Evolutionary conservation across 1,140 invertebrate species (phyloP).

Genomic region (Eciton burchellii): DNA sequence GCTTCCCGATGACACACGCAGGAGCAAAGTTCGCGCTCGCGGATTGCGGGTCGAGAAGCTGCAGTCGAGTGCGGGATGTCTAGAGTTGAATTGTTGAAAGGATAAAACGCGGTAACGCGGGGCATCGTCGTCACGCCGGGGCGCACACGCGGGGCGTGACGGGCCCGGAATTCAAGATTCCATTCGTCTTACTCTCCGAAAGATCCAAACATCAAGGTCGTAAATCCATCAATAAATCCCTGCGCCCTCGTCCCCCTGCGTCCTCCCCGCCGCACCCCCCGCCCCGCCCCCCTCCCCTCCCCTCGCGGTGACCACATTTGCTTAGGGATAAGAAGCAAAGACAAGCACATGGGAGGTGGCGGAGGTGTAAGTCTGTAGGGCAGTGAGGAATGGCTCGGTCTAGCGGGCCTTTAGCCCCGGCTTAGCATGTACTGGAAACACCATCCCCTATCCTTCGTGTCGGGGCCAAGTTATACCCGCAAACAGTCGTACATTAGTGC

Average conservation of each 20-base stretch:
- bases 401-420: constrained; percentile 84
- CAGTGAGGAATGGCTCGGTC: constrained; percentile 85
- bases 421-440: constrained; percentile 84
- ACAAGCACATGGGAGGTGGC: constrained; percentile 76
- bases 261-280: no score
- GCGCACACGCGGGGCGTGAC: constrained; percentile 52
- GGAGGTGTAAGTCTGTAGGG: constrained; percentile 79
- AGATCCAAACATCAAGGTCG: constrained; percentile 74
- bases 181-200: constrained; percentile 73
- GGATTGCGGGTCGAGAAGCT: no score
- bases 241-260: no score
- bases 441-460: constrained; percentile 84
- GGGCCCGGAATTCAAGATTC: constrained; percentile 70
- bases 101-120: neutral
- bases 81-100: neutral
- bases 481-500: constrained; percentile 86
- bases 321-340: constrained; percentile 83
- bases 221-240: constrained; percentile 84
- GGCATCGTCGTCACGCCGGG: neutral
- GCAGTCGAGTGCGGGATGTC: neutral
- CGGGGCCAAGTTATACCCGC: constrained; percentile 85
- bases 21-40: no score
- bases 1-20: no score
- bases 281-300: no score
- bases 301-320: constrained; percentile 79